These are phyloP conservation scores for Choloepus hoffmanni DNA, from an alignment of 2,113 vertebrate genomes.

Conservation along the genomic window DNA sequence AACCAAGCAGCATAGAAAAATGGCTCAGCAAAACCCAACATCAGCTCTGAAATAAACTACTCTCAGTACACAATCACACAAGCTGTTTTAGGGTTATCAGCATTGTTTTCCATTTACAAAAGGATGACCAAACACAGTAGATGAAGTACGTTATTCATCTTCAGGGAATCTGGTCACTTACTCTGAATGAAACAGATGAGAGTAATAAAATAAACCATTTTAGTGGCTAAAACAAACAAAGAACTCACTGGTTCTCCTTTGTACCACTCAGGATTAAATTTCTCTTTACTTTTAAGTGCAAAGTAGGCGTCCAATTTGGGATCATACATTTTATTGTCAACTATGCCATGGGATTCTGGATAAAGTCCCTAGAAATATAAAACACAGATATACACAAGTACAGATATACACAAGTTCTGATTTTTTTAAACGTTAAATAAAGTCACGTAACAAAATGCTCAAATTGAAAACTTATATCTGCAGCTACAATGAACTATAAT, in stretches of 20 bases:
- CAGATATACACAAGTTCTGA: neutral
- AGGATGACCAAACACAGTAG: neutral
- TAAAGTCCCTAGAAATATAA: slow-evolving; percentile 93
- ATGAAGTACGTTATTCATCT: neutral
- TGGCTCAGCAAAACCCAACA: neutral
- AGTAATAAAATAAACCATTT: slow-evolving; percentile 15
- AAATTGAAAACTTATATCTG: neutral
- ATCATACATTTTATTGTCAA: slow-evolving; percentile 99
- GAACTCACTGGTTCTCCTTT: slow-evolving; percentile 96
- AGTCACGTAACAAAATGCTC: slow-evolving; percentile 5
- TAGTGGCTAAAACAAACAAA: neutral
- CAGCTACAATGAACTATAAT: neutral
- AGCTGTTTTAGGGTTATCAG: neutral
- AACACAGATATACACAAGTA: neutral
- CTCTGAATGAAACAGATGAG: slow-evolving; percentile 32
- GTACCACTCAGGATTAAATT: slow-evolving; percentile 94
- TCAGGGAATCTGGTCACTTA: neutral
- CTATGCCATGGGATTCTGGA: slow-evolving; percentile 97
- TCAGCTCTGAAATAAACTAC: neutral
- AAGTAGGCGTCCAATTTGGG: slow-evolving; percentile 90
- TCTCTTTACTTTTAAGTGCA: slow-evolving; percentile 90
- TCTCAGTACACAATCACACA: neutral
- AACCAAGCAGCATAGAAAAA: neutral
- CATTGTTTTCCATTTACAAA: neutral
- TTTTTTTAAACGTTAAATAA: neutral